Percentiles rank a stretch among this genome's conserved stretches.
These are phyloP conservation scores for Ceyx erithaca DNA, from an alignment of 2,797 vertebrate species.

Conservation along the genomic window DNA sequence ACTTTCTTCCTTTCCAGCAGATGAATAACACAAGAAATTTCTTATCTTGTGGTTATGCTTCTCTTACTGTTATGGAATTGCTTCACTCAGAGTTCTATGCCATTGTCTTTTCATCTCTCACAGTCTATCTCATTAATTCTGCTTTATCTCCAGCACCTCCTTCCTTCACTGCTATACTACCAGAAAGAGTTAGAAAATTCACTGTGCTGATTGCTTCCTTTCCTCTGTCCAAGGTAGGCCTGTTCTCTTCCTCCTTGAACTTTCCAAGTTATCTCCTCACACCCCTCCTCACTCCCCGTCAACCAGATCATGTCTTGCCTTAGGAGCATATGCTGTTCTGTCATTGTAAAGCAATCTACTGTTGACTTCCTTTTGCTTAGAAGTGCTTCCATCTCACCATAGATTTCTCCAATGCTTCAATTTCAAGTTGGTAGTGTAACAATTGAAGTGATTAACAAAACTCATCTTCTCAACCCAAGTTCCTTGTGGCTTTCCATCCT, in stretches of 20 bases:
- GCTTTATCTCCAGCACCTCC: background rate
- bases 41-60: rapidly evolving
- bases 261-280: no score
- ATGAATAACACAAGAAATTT: background rate
- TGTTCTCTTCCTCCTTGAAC: background rate
- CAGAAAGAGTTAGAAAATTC: background rate
- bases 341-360: background rate
- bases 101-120: background rate
- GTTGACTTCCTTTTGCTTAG: background rate
- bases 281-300: no score
- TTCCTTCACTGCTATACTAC: background rate
- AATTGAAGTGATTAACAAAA: background rate
- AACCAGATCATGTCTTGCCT: background rate
- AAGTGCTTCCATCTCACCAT: background rate
- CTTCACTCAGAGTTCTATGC: background rate
- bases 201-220: background rate
- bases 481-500: background rate
- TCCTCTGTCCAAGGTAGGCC: conserved; percentile 8
- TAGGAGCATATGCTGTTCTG: background rate
- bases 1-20: background rate
- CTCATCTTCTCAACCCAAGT: background rate
- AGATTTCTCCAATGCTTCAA: background rate
- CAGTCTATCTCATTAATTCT: background rate
- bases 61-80: background rate
- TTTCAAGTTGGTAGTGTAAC: background rate